phyloP scores from a whole-genome alignment of 92 coral and sea anemone species.

The Phymanthus crucifer region DNA sequence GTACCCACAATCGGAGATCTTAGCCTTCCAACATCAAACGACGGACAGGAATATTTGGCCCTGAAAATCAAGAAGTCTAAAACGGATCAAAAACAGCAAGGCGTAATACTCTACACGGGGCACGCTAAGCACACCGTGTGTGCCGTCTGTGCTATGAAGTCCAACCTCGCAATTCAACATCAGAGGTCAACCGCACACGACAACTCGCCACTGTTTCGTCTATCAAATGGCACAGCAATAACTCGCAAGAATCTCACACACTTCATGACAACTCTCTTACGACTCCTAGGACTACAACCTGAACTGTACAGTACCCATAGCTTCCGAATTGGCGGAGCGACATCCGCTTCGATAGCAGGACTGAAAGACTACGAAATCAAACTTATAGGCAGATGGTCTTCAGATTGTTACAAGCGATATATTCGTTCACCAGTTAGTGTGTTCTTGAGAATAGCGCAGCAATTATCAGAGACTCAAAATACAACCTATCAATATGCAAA shows the following conservation, averaged over 20 bases:
- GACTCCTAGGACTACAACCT: constrained; percentile 16
- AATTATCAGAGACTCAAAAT: constrained; percentile 11
- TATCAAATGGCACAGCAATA: constrained; percentile 13
- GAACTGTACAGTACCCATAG: constrained; percentile 24
- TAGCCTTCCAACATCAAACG: not conserved
- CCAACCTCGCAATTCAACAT: constrained; percentile 1
- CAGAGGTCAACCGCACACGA: not conserved
- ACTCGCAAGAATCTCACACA: constrained; percentile 7
- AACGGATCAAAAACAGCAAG: constrained; percentile 26
- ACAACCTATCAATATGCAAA: constrained; percentile 24
- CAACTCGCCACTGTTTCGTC: constrained; percentile 23
- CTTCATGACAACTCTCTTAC: constrained; percentile 10
- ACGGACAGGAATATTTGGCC: constrained; percentile 8
- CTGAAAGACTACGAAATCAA: constrained; percentile 39
- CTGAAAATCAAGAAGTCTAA: constrained; percentile 27
- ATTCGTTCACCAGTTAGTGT: constrained; percentile 44
- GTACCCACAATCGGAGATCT: not conserved
- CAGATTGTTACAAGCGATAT: constrained; percentile 42
- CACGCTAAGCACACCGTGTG: constrained; percentile 42
- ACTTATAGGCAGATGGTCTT: constrained; percentile 30
- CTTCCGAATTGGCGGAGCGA: constrained; percentile 39
- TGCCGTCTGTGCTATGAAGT: constrained; percentile 44
- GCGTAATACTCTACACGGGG: constrained; percentile 32
- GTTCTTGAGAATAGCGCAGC: constrained; percentile 16
- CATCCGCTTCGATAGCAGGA: constrained; percentile 37